These are phyloP conservation scores for Excalfactoria chinensis DNA, from an alignment of 2,113 vertebrate species.

Conservation along the genomic window DNA sequence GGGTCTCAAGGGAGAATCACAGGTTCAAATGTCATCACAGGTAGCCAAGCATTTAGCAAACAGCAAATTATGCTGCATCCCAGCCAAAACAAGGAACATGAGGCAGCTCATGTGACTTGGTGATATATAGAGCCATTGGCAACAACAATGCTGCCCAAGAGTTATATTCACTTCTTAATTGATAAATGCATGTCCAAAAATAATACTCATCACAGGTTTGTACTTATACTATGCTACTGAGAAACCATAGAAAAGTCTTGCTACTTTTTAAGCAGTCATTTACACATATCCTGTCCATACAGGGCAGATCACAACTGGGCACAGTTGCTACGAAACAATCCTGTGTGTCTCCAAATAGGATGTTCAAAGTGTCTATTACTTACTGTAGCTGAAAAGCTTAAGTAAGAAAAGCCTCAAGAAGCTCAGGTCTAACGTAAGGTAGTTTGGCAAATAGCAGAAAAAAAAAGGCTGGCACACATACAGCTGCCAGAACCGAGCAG, in stretches of 20 bases:
- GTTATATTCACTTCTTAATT: background rate
- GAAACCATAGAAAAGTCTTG: background rate
- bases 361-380: background rate
- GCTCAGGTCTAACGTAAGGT: background rate
- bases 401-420: background rate
- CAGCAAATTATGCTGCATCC: background rate
- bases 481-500: background rate
- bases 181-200: background rate
- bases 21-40: background rate
- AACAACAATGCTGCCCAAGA: background rate
- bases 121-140: background rate
- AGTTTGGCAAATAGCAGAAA: background rate
- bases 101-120: background rate
- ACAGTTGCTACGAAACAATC: background rate
- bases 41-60: background rate
- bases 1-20: background rate
- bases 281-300: background rate
- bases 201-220: background rate
- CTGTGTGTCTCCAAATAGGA: background rate
- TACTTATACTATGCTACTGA: background rate
- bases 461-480: rapidly evolving
- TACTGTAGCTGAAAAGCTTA: background rate
- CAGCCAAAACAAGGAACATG: background rate
- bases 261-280: background rate
- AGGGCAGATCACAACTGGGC: background rate